phyloP scores from a whole-genome alignment of 2,888 invertebrate species.

The Mactromeris polynyma region DNA sequence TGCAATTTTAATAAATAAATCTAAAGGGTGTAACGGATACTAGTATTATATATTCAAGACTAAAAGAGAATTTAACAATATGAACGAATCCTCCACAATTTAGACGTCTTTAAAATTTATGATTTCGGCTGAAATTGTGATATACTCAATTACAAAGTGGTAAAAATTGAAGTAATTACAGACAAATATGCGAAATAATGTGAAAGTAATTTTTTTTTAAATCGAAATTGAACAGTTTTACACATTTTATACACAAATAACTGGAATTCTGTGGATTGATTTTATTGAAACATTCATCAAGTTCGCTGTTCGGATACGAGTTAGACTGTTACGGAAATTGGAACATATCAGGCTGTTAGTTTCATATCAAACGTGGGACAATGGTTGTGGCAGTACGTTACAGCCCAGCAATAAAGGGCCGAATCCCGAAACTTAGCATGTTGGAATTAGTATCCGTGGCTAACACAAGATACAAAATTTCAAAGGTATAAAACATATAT shows the following conservation, averaged over 20 bases:
- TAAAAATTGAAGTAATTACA: too few relatives aligned
- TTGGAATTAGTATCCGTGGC: conserved; percentile 64
- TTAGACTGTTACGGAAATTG: too few relatives aligned
- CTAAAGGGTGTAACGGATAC: too few relatives aligned
- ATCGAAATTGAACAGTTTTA: not conserved
- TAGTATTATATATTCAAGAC: too few relatives aligned
- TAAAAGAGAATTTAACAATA: too few relatives aligned
- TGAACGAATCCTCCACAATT: too few relatives aligned
- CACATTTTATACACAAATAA: not conserved
- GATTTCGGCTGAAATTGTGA: too few relatives aligned
- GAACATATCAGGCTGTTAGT: too few relatives aligned
- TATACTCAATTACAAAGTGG: too few relatives aligned
- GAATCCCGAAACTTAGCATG: conserved; percentile 63
- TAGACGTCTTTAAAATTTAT: too few relatives aligned
- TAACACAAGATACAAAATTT: conserved; percentile 55
- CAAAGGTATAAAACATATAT: conserved; percentile 42
- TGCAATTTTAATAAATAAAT: too few relatives aligned
- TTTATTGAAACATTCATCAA: not conserved
- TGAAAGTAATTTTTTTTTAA: not conserved
- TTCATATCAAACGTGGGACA: not conserved
- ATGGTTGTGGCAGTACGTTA: conserved; percentile 61
- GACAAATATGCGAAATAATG: not conserved
- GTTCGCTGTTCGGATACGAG: too few relatives aligned
- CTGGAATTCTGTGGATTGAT: not conserved
- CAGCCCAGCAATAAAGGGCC: conserved; percentile 42